Evolutionary conservation across 2,888 invertebrate genomes (phyloP), one percentile per base, ranked within the genome.

Genomic region (Eristalinus sepulchralis): DNA sequence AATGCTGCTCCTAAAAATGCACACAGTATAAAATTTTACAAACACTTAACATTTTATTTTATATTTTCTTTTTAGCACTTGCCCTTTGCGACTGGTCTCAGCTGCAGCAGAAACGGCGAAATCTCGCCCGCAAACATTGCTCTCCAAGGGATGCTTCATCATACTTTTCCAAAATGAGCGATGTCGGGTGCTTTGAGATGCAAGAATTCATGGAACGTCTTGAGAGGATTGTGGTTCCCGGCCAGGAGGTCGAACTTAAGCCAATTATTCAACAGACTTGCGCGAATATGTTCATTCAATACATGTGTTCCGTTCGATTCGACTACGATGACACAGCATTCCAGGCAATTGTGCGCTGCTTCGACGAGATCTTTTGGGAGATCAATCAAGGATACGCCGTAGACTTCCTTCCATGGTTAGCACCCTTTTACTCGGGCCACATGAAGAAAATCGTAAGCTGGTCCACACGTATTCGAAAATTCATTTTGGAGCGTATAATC

Each of bases 311-410:
- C 17, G 94, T 94, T 0, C 93, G 95, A 5, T 96, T 96, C 89
- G 94, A 95, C 34, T 94, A 95, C 68, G 93, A 94, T 22, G 96
- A 97, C 88, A 64, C 90, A 0, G 94, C 94, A 22, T 97, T 96
- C 92, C 93, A 93, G 47, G 93, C 93, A 73, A 94, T 95, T 4
- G 95, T 96, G 0, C 93, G 95, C 36, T 94, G 94, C 72, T 97
- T 97, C 91, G 97, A 97, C 89, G 95, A 96, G 88, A 96, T 97
- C 79, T 97, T 97, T 92, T 96, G 96, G 95, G 97, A 97, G 90
- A 96, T 97, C 84, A 97, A 97, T 91, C 96, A 96, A 89, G 96
- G 97, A 0, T 97, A 97, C 91, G 96, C 96, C 0, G 95, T 97
- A 0, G 97, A 97, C 89, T 97, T 97, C 90, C 90, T 97, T 36